phyloP scores from a whole-genome alignment of 2,888 invertebrate species.

The Schrankia costaestrigalis region DNA sequence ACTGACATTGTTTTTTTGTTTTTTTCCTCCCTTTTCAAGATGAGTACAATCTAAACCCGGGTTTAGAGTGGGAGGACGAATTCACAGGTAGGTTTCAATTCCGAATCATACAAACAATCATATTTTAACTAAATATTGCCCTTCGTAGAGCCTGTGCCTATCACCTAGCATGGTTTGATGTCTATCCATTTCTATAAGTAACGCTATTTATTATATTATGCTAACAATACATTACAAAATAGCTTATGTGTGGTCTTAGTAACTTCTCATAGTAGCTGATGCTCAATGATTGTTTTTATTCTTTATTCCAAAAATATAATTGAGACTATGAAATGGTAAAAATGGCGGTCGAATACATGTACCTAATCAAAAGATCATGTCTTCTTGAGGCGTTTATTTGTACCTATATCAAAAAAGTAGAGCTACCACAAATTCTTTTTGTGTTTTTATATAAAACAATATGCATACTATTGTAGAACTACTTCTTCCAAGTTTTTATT shows the following conservation, averaged over 20 bases:
- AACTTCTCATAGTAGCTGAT: slow-evolving; percentile 12
- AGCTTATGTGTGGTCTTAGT: slow-evolving; percentile 38
- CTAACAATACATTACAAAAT: slow-evolving; percentile 59
- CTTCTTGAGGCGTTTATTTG: too few relatives aligned
- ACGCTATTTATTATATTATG: slow-evolving; percentile 49
- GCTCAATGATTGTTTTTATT: slow-evolving; percentile 6
- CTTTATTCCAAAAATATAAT: too few relatives aligned
- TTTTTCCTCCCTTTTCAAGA: slow-evolving; percentile 90
- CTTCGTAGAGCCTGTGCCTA: slow-evolving; percentile 76
- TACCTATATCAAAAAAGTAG: too few relatives aligned
- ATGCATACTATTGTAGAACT: too few relatives aligned
- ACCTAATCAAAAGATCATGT: too few relatives aligned
- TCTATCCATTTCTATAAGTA: slow-evolving; percentile 58
- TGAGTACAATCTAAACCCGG: slow-evolving; percentile 99
- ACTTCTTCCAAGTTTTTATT: too few relatives aligned
- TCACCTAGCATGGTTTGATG: slow-evolving; percentile 74
- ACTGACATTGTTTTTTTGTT: slow-evolving; percentile 79
- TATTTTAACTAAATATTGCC: slow-evolving; percentile 67
- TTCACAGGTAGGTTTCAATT: slow-evolving; percentile 96
- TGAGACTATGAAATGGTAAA: too few relatives aligned
- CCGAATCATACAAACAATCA: slow-evolving; percentile 71
- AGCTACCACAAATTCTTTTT: too few relatives aligned
- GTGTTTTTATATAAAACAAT: too few relatives aligned
- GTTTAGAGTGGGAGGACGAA: slow-evolving; percentile 99
- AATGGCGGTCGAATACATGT: too few relatives aligned